Base-by-base conservation (phyloP, 2,888 invertebrate species). In the Tenthredo notha region DNA sequence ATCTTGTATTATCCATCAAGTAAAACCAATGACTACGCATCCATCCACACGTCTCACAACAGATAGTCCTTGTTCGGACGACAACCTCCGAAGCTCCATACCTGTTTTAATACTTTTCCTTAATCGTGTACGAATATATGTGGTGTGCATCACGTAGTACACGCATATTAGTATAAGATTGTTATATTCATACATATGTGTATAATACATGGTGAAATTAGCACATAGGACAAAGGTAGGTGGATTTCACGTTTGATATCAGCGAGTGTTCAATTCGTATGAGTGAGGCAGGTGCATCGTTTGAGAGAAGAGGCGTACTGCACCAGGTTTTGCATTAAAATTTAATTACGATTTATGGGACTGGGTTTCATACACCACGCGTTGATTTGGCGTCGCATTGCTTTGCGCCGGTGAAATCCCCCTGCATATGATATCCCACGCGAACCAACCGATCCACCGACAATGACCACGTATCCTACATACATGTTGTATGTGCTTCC, bases 301-400 rank as follows among this genome's bases (percentile, higher is more conserved):
- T 61, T 25, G 61, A 67, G 70, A 50, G 67, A 67, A 67, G 83
- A 83, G 65, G 37, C 83, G 83, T 65, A 67, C 47, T 50, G 47
- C 65, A 67, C 29, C 83, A 50, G 74, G 85, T 78, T 74, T 85
- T 88, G 88, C 89, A 90, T 90, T 90, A 89, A 89, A 88, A 90
- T 90, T 89, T 90, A 90, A 90, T 90, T 90, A 90, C 88, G 89
- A 90, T 90, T 91, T 91, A 90, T 91, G 90, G 89, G 89, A 89
- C 90, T 29, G 86, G 88, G 87, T 88, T 88, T 89, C 89, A 88
- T 88, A 87, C 85, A 47, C 85, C 85, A 82, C 85, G 86, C 86
- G 86, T 87, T 86, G 88, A 89, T 89, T 89, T 87, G 86, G 87
- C 87, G 85, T 86, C 86, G 86, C 84, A 85, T 88, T 86, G 86